A percentile compares a stretch with the other conserved stretches of the same genome.
Conservation (phyloP, 2,797 vertebrate species). For the Sylvilagus floridanus region DNA sequence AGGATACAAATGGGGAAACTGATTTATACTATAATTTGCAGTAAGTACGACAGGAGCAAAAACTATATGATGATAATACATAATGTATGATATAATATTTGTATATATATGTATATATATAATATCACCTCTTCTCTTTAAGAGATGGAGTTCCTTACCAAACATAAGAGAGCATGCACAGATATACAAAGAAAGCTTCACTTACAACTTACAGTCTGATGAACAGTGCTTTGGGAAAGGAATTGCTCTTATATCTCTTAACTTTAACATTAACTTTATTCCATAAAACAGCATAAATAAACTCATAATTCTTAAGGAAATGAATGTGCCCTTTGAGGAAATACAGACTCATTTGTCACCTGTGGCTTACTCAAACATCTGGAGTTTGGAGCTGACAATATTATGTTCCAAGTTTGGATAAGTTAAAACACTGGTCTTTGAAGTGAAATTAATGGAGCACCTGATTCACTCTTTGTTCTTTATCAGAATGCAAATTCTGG, state of each 20-base stretch:
- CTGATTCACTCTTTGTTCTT: neutral
- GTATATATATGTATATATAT: neutral
- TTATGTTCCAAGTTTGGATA: neutral
- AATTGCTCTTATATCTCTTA: conserved; percentile 14
- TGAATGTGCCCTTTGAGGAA: conserved; percentile 43
- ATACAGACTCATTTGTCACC: neutral
- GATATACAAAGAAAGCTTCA: neutral
- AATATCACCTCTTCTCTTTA: conserved; percentile 3
- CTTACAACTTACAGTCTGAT: neutral
- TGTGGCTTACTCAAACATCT: conserved; percentile 1
- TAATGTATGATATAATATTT: no score
- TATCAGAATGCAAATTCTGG: neutral
- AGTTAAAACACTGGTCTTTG: neutral
- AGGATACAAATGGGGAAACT: no score
- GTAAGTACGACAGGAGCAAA: no score
- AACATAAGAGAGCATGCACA: neutral
- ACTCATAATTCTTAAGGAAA: conserved; percentile 29
- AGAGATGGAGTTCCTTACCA: neutral
- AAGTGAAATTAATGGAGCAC: neutral
- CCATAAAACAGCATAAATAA: conserved; percentile 64
- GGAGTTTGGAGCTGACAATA: conserved; percentile 37
- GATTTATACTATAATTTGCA: no score
- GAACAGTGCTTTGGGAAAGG: neutral
- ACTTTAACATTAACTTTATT: conserved; percentile 50
- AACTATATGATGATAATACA: no score